Percentiles rank a stretch among this genome's conserved stretches.
Conservation (phyloP, 1,140 invertebrate species). For the Drosophila santomea region DNA sequence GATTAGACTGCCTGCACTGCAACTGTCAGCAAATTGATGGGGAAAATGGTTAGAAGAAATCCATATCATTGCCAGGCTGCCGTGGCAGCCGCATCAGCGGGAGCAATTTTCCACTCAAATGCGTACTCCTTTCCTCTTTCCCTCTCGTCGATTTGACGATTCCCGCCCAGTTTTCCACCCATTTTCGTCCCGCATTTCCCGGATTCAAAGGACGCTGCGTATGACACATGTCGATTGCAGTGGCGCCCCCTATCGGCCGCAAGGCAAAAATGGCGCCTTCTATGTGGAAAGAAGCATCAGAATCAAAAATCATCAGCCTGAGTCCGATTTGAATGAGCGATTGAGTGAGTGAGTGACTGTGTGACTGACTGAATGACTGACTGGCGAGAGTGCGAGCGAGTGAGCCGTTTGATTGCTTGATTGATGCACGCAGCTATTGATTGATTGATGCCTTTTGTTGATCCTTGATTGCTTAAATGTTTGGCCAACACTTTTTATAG, state of each 20-base stretch:
- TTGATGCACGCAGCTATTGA: constrained; percentile 53
- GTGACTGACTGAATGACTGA: constrained; percentile 20
- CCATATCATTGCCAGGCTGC: constrained; percentile 60
- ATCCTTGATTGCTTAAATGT: constrained; percentile 47
- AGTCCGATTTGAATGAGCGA: constrained; percentile 63
- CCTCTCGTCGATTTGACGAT: neutral
- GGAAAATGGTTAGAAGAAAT: constrained; percentile 51
- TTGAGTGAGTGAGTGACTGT: constrained; percentile 37
- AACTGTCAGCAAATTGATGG: constrained; percentile 74
- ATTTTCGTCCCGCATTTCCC: constrained; percentile 7
- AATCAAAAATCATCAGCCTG: constrained; percentile 33
- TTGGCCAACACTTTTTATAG: constrained; percentile 24
- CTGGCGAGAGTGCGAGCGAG: constrained; percentile 26
- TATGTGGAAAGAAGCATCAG: constrained; percentile 43
- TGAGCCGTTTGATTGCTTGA: constrained; percentile 66
- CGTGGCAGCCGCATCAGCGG: constrained; percentile 51
- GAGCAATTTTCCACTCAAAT: constrained; percentile 76
- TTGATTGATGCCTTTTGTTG: constrained; percentile 64
- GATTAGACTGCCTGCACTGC: constrained; percentile 55
- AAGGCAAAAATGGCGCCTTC: constrained; percentile 26
- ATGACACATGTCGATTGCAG: constrained; percentile 75
- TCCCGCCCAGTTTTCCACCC: constrained; percentile 15
- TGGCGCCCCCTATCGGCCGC: constrained; percentile 52
- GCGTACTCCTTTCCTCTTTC: constrained; percentile 13
- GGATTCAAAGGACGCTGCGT: constrained; percentile 51